Conservation (phyloP, 1,140 invertebrate genomes). For the Drosophila simulans region DNA sequence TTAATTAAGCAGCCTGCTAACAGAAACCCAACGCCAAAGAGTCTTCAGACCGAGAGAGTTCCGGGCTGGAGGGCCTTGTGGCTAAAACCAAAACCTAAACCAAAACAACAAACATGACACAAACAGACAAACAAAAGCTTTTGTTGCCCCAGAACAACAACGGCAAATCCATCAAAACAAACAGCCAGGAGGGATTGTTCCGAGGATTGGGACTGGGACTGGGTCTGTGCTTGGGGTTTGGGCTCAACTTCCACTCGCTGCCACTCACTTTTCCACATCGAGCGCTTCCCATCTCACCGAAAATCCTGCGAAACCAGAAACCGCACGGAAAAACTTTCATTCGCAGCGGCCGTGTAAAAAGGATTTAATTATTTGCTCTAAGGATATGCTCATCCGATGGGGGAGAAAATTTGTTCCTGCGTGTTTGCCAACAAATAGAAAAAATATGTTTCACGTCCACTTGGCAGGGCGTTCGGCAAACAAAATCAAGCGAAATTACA, state of each 20-base stretch:
- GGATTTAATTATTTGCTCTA: conserved; percentile 84
- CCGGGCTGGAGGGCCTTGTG: conserved; percentile 7
- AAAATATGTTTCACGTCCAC: conserved; percentile 79
- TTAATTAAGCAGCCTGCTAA: conserved; percentile 75
- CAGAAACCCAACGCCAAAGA: conserved; percentile 50
- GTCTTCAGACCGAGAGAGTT: conserved; percentile 45
- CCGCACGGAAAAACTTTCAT: conserved; percentile 46
- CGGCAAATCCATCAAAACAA: conserved; percentile 83
- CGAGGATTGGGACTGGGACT: conserved; percentile 26
- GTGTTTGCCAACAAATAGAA: conserved; percentile 67
- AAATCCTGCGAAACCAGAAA: conserved; percentile 58
- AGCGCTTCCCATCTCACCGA: conserved; percentile 10
- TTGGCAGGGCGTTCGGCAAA: conserved; percentile 55
- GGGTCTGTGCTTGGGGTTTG: conserved; percentile 19
- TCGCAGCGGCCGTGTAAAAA: conserved; percentile 76
- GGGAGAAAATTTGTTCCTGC: conserved; percentile 26
- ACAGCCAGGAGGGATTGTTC: conserved; percentile 66
- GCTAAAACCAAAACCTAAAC: conserved; percentile 40
- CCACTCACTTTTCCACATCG: conserved; percentile 19
- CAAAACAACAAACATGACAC: conserved; percentile 70
- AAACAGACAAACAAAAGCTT: conserved; percentile 79
- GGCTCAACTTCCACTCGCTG: conserved; percentile 38
- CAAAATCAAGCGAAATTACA: conserved; percentile 18
- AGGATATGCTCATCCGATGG: conserved; percentile 61
- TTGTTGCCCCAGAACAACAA: conserved; percentile 48